Evolutionary conservation across 2,888 invertebrate species (phyloP).

Genomic region (Lydus trimaculatus): DNA sequence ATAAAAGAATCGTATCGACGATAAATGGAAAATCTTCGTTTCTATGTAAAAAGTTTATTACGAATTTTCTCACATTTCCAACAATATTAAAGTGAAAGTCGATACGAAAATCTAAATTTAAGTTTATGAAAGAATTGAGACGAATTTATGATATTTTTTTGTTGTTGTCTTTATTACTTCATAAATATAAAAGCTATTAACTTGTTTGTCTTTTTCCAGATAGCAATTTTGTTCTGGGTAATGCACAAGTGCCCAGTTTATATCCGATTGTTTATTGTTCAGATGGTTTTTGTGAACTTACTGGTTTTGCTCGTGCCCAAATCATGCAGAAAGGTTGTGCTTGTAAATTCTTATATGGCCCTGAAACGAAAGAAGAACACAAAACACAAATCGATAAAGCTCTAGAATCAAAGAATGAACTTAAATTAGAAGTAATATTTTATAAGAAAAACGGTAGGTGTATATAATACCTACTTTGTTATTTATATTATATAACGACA

Average conservation of each 20-base stretch:
- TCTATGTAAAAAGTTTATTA: no score
- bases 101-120: background rate
- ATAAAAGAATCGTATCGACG: no score
- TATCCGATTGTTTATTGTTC: conserved; percentile 97
- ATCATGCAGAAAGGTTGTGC: conserved; percentile 98
- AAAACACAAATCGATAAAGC: conserved; percentile 89
- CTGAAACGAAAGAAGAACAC: conserved; percentile 89
- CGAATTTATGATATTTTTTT: no score
- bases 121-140: background rate
- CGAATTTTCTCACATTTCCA: background rate
- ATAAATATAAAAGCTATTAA: no score
- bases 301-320: conserved; percentile 91
- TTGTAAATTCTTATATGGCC: conserved; percentile 92
- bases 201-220: conserved; percentile 70
- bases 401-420: conserved; percentile 87
- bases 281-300: conserved; percentile 95
- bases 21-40: no score
- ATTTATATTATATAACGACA: no score
- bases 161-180: no score
- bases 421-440: conserved; percentile 93
- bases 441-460: conserved; percentile 92
- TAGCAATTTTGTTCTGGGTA: conserved; percentile 95
- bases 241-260: conserved; percentile 86
- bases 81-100: background rate
- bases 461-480: no score